Evolutionary conservation across 2,113 vertebrate species (phyloP).

Genomic region (Hylia prasina): DNA sequence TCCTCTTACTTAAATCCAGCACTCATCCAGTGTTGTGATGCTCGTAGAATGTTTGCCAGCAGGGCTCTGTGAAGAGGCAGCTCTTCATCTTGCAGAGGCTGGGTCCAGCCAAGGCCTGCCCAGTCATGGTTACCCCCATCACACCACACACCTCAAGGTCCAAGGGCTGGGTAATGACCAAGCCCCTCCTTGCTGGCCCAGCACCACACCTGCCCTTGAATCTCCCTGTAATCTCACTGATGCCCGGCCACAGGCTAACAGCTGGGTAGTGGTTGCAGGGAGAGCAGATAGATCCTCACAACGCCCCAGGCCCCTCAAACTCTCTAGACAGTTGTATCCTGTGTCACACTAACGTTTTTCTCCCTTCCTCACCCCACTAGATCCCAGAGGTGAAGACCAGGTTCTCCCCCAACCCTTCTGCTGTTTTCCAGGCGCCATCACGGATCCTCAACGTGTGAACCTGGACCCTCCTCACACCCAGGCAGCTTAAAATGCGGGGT

Average conservation of each 20-base stretch:
- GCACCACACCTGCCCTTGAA: background rate
- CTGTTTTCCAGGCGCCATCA: constrained; percentile 87
- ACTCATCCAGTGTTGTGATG: too few relatives aligned
- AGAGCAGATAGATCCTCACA: background rate
- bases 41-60: background rate
- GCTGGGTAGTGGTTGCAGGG: background rate
- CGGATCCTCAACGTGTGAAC: constrained; percentile 87
- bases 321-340: background rate
- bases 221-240: background rate
- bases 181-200: rapidly evolving
- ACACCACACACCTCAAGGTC: background rate
- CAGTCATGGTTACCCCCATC: background rate
- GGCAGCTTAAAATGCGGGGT: background rate
- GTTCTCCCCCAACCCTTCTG: constrained; percentile 87
- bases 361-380: constrained; percentile 63
- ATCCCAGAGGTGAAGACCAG: constrained; percentile 86
- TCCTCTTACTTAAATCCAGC: background rate
- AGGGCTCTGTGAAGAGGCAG: background rate
- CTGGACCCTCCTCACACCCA: background rate
- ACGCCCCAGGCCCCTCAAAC: background rate
- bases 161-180: background rate
- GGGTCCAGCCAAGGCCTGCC: background rate
- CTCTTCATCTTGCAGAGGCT: background rate
- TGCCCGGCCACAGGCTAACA: background rate
- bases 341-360: background rate